Evolutionary conservation across 2,888 invertebrate genomes (phyloP).

Genomic region (Strigamia crassipes): DNA sequence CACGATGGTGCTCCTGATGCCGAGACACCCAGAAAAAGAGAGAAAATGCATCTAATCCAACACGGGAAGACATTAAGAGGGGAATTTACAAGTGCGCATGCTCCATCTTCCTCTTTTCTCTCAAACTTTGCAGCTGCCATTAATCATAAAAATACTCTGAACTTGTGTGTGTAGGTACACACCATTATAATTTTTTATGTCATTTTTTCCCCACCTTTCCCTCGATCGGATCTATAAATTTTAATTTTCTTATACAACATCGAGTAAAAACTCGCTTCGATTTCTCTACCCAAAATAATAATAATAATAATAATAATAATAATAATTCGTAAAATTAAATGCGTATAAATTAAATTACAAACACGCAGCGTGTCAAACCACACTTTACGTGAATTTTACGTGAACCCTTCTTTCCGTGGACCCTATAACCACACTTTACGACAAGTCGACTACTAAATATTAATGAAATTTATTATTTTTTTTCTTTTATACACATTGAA

Average conservation of each 20-base stretch:
- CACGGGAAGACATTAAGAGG: background rate
- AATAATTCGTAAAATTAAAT: background rate
- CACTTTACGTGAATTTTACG: no score
- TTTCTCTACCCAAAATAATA: no score
- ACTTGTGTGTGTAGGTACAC: background rate
- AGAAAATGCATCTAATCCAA: background rate
- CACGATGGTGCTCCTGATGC: slow-evolving; percentile 39
- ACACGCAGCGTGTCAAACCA: no score
- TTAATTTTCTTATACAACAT: background rate
- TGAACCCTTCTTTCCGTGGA: no score
- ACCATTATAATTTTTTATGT: background rate
- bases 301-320: background rate
- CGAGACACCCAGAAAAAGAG: slow-evolving; percentile 16
- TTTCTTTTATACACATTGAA: no score
- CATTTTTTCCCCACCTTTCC: background rate
- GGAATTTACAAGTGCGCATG: background rate
- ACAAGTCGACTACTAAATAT: no score
- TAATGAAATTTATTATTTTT: no score
- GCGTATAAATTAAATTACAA: no score
- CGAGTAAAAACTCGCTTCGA: no score
- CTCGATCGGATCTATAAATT: background rate
- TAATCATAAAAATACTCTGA: background rate
- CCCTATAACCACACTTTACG: no score
- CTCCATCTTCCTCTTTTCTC: background rate
- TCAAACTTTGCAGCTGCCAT: background rate